Percentiles rank a stretch among this genome's conserved stretches.
phyloP scores from a whole-genome alignment of 1,140 invertebrate species.

The Macrocentrus cingulum region DNA sequence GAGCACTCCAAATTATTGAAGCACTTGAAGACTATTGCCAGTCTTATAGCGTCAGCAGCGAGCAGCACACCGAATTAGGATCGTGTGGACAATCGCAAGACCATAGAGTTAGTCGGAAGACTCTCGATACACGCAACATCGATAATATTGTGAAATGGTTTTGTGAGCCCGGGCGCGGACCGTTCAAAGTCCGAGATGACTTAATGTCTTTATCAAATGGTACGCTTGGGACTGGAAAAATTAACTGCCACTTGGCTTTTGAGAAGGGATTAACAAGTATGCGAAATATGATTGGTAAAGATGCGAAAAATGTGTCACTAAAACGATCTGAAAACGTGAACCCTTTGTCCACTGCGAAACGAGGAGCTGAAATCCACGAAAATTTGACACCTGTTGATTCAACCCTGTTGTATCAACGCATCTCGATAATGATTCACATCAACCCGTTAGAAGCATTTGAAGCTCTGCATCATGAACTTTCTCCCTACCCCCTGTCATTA shows the following conservation, averaged over 20 bases:
- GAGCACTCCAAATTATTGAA: background rate
- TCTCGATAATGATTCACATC: conserved; percentile 32
- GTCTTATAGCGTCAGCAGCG: background rate
- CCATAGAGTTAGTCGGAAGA: too few relatives aligned
- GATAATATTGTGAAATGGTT: too few relatives aligned
- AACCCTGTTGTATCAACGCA: conserved; percentile 48
- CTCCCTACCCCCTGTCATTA: conserved; percentile 41
- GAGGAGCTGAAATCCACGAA: conserved; percentile 26
- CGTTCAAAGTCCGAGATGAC: background rate
- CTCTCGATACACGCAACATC: too few relatives aligned
- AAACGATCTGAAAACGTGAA: conserved; percentile 19
- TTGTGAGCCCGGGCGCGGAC: background rate
- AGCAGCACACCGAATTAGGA: conserved; percentile 2
- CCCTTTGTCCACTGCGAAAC: conserved; percentile 14
- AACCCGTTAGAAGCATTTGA: conserved; percentile 38
- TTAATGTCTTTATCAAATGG: conserved; percentile 47
- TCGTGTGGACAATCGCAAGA: too few relatives aligned
- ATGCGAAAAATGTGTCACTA: conserved; percentile 23
- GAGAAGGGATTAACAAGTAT: conserved; percentile 39
- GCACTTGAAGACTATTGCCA: background rate
- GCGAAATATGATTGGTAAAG: conserved; percentile 23
- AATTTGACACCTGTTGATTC: conserved; percentile 33
- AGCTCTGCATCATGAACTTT: conserved; percentile 47
- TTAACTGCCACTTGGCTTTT: conserved; percentile 48
- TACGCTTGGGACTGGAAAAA: conserved; percentile 42